These are phyloP conservation scores for Brachypterus glaber DNA, from an alignment of 2,888 invertebrate genomes.

Conservation along the genomic window DNA sequence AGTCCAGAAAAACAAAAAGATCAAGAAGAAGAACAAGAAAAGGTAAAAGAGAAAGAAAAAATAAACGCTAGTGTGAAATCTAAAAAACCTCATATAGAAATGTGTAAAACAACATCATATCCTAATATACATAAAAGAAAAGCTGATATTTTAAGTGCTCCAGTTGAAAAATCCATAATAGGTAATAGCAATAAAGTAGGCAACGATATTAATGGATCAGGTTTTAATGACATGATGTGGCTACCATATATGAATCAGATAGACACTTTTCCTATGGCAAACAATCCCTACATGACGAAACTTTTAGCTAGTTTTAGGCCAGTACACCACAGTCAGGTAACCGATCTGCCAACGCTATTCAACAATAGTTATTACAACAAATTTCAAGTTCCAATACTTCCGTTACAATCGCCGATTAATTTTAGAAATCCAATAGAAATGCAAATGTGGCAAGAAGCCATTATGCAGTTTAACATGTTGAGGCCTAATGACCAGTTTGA, in stretches of 20 bases:
- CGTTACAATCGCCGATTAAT: slow-evolving; percentile 38
- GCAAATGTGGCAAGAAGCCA: slow-evolving; percentile 62
- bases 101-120: slow-evolving; percentile 13
- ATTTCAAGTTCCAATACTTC: slow-evolving; percentile 40
- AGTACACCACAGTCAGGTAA: slow-evolving; percentile 37
- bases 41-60: slow-evolving; percentile 28
- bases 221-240: slow-evolving; percentile 67
- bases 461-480: slow-evolving; percentile 40
- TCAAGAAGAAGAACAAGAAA: slow-evolving; percentile 24
- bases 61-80: slow-evolving; percentile 14
- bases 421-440: slow-evolving; percentile 49
- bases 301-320: slow-evolving; percentile 41
- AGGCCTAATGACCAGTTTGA: slow-evolving; percentile 32
- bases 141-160: slow-evolving; percentile 4
- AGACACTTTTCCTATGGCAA: slow-evolving; percentile 44
- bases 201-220: slow-evolving; percentile 59
- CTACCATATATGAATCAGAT: slow-evolving; percentile 58
- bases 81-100: slow-evolving; percentile 5
- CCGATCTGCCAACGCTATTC: slow-evolving; percentile 45
- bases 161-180: slow-evolving; percentile 5
- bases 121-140: slow-evolving; percentile 15
- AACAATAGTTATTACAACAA: slow-evolving; percentile 38
- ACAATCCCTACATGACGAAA: background rate
- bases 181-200: slow-evolving; percentile 40
- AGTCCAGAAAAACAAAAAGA: slow-evolving; percentile 23